Evolutionary conservation across 2,797 vertebrate species (phyloP), one percentile per base, ranked within the genome.

Genomic region (Nannoperca australis): DNA sequence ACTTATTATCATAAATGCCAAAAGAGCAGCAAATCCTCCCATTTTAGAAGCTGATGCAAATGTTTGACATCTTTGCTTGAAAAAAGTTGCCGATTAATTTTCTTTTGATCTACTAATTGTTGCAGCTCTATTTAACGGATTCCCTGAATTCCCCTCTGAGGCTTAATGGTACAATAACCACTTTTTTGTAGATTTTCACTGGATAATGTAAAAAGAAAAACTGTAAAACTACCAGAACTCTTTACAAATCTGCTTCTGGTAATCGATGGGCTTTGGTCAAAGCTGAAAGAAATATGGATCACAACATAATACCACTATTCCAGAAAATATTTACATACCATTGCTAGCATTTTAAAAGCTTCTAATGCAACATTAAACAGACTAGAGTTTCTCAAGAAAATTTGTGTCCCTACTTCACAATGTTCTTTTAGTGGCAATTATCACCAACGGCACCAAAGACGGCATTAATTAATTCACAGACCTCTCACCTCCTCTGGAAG

Each of bases 401-500:
- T 76, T 11, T 78, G 9, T 51, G 13, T 64, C 54, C 22, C 44
- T 32, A 34, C 56, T 40, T 73, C 40, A 53, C 32, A 59, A 13
- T 30, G 13, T 38, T 49, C 42, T 67, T 79, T 59, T 11, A 49
- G 49, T 65, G 71, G 72, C 47, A 73, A 87, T 90, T 76, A 89
- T 85, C 58, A 64, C 61, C 5, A 17, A 38, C 13, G 65, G n/a
- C 81, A 89, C 66, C 64, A n/a, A 69, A 70, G 17, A 65, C 53
- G 2, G 17, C 34, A 49, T 86, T 86, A 86, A 87, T 89, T 85
- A 92, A 87, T 77, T 50, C 67, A 64, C 70, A 82, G 77, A 90
- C 85, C 82, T 79, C 62, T 59, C 74, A 78, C 73, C 79, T 81
- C 55, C 55, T 56, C 68, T 76, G 32, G 22, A 91, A 77, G 44